These are phyloP conservation scores for Tupaia tana DNA, from an alignment of 2,113 vertebrate genomes.

Conservation along the genomic window DNA sequence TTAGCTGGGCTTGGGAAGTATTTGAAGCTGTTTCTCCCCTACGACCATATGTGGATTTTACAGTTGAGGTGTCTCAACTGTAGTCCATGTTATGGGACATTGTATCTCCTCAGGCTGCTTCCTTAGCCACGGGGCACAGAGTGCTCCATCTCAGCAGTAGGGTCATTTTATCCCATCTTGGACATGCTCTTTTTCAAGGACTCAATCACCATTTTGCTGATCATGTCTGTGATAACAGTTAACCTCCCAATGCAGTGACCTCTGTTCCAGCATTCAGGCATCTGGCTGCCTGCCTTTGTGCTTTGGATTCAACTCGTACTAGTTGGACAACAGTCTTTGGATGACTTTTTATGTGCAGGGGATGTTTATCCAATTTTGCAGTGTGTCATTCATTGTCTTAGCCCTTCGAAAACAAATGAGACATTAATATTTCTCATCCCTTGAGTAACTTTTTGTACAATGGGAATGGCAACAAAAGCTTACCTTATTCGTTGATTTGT, in stretches of 20 bases:
- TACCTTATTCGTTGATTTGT: background rate
- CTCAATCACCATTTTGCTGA: background rate
- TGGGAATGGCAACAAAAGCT: background rate
- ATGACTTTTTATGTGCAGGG: background rate
- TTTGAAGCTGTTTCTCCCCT: background rate
- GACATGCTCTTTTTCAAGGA: background rate
- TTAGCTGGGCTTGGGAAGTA: background rate
- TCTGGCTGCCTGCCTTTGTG: background rate
- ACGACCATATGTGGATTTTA: background rate
- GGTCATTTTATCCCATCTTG: background rate
- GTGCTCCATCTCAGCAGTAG: no score
- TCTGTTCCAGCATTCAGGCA: background rate
- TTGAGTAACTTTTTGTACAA: background rate
- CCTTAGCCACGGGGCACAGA: background rate
- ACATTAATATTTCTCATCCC: background rate
- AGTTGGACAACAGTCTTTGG: background rate
- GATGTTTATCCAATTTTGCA: background rate
- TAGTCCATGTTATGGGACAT: background rate
- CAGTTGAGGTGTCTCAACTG: background rate
- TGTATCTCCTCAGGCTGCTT: background rate
- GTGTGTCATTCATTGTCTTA: background rate
- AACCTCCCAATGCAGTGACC: accelerated
- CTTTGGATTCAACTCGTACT: background rate
- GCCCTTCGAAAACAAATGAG: background rate
- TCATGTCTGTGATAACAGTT: background rate